Percentiles rank a stretch among this genome's conserved stretches.
Evolutionary conservation across 2,113 vertebrate species (phyloP).

Genomic region (Phylloscopus trochilus): DNA sequence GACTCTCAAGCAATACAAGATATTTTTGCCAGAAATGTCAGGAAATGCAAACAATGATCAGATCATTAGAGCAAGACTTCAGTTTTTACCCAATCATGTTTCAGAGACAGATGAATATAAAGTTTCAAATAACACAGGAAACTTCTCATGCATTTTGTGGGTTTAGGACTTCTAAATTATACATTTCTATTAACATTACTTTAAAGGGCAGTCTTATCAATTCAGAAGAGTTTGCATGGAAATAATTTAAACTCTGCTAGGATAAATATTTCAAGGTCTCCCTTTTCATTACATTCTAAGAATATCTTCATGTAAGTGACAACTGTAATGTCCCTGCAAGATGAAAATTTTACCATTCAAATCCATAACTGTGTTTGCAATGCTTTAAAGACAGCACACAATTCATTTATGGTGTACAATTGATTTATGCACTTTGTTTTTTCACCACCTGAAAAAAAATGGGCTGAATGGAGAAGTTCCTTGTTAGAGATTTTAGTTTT

Average conservation of each 20-base stretch:
- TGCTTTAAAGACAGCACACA: neutral
- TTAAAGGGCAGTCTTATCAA: neutral
- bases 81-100: neutral
- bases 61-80: neutral
- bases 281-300: neutral
- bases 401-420: neutral
- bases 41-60: neutral
- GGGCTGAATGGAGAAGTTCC: neutral
- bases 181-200: constrained; percentile 4
- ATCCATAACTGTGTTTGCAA: neutral
- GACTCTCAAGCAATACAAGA: neutral
- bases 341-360: neutral
- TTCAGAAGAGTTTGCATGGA: neutral
- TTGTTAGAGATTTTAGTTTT: neutral
- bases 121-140: neutral
- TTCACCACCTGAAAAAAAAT: neutral
- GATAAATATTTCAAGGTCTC: constrained; percentile 27
- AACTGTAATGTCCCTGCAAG: neutral
- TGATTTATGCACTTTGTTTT: neutral
- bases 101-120: neutral
- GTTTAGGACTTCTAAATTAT: neutral
- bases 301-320: neutral
- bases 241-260: neutral
- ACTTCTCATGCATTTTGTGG: neutral
- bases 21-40: neutral